phyloP scores from a whole-genome alignment of 2,888 invertebrate species.

The Hartigia nigra region DNA sequence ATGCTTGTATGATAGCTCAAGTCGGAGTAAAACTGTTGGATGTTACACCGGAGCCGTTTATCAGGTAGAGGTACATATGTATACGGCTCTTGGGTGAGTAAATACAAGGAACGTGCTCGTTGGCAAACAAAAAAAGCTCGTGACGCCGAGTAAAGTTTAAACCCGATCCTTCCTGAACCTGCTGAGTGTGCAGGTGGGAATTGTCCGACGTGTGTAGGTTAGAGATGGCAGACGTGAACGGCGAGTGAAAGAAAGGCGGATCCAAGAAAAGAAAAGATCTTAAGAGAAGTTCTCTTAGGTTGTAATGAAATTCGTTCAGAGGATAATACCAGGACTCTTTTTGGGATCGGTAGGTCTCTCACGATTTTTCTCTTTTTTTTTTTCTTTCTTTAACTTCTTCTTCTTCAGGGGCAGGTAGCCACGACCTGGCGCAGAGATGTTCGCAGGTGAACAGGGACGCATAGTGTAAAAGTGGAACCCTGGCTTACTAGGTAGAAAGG shows the following conservation, averaged over 20 bases:
- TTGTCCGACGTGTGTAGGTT: not conserved
- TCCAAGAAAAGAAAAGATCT: not conserved
- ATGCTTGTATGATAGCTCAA: not conserved
- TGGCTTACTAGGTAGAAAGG: not conserved
- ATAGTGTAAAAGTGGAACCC: constrained; percentile 24
- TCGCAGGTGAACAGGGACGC: constrained; percentile 39
- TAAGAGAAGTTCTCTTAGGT: not conserved
- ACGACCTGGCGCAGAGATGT: constrained; percentile 10
- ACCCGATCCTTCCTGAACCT: not conserved
- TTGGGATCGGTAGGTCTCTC: not conserved
- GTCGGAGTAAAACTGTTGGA: not conserved
- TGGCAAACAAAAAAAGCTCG: not conserved
- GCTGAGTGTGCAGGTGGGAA: not conserved
- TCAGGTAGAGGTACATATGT: not conserved
- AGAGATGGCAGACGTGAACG: not conserved
- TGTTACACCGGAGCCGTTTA: not conserved
- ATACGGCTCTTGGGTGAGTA: not conserved
- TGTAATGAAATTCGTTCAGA: not conserved
- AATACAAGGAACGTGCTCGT: not conserved
- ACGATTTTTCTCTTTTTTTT: not conserved
- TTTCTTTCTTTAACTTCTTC: not conserved
- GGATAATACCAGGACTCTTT: not conserved
- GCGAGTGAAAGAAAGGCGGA: not conserved
- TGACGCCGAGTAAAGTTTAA: not conserved
- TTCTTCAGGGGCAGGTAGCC: not conserved